phyloP scores from a whole-genome alignment of 2,797 vertebrate species.

The Phataginus tricuspis region DNA sequence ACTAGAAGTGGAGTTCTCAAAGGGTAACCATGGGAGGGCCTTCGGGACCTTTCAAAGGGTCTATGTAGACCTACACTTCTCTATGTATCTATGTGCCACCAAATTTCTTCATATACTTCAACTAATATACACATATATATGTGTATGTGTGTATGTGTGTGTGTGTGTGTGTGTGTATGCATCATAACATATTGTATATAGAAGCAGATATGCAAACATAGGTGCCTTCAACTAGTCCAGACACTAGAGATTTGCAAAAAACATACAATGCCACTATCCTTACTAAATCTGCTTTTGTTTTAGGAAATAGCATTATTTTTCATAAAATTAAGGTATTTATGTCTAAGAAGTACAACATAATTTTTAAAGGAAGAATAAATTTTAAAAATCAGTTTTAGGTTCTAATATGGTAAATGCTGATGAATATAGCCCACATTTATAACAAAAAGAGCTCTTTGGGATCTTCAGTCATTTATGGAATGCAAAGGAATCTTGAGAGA shows the following conservation, averaged over 20 bases:
- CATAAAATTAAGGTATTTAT: neutral
- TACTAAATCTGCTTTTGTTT: neutral
- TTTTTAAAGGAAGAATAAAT: neutral
- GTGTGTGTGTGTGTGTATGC: neutral
- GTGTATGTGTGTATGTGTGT: too few species aligned
- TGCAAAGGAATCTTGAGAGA: neutral
- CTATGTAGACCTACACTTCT: neutral
- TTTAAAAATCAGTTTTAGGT: neutral
- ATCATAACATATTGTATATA: neutral
- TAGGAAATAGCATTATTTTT: neutral
- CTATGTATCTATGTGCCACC: neutral
- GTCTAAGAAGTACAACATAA: neutral
- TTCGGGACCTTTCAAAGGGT: neutral
- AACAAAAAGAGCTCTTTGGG: neutral
- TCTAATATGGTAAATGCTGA: neutral
- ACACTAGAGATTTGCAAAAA: neutral
- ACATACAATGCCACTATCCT: neutral
- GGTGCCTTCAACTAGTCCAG: neutral
- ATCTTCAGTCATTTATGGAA: neutral
- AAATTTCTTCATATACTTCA: neutral
- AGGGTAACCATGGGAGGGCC: neutral
- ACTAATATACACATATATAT: neutral
- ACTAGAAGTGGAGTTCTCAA: neutral
- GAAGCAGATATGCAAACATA: neutral
- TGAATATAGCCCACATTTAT: neutral